Base-by-base conservation (phyloP, 2,113 vertebrate genomes). In the Centropus unirufus region DNA sequence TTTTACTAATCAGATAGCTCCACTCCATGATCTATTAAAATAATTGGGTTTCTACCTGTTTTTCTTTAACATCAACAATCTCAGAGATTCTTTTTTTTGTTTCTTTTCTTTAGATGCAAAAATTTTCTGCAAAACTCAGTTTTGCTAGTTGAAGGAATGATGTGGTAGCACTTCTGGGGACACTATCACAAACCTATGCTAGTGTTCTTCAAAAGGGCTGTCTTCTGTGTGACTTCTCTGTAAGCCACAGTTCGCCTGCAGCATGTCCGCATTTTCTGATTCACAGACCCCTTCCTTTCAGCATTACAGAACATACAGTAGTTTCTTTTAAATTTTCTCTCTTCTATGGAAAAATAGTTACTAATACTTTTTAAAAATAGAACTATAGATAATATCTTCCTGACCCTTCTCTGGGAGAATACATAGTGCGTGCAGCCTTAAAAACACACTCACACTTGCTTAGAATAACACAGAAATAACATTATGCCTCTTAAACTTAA, bases 61-160 rank as follows among this genome's bases (percentile, higher is more conserved):
- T 87, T 90, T 76, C 63, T 70, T 5, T 8, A 39, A 59, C 39
- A 55, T 66, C 55, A 59, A 29, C 10, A 42, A 66, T 27, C 62
- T 55, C 34, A 67, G 30, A 49, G 12, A n/a, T 7, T 13, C 11
- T 47, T 85, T 85, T 83, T 68, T 47, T 44, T 36, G 77, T 77
- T 54, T 40, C 11, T 13, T 89, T 66, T 26, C 32, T 46, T 92
- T 77, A 90, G 39, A 70, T 63, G 39, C 70, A 58, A 80, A 94
- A 59, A 51, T 77, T 90, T 95, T 72, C 75, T 74, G 81, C 36
- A 82, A 80, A 94, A 96, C 90, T 85, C 79, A 70, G 47, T 96
- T 87, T 92, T 72, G 8, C 51, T 20, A 74, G 58, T 57, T 77
- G 84, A 79, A 82, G 80, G 91, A 83, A 74, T 21, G 46, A 52